phyloP scores from a whole-genome alignment of 2,797 vertebrate genomes.

The Bradypodion ventrale region DNA sequence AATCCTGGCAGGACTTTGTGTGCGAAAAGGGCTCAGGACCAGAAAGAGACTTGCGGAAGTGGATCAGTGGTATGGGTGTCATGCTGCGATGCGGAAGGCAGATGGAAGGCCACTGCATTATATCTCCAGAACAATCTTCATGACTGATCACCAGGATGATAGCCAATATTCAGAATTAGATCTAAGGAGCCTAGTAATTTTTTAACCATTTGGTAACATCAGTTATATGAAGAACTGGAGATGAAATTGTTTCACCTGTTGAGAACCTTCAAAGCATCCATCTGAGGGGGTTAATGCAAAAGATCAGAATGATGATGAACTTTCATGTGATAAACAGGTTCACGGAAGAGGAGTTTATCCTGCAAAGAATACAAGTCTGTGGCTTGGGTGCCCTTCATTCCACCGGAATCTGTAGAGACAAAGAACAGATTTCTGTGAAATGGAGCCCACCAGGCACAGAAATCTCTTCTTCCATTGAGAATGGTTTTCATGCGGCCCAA shows the following conservation, averaged over 20 bases:
- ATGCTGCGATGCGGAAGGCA: too few species aligned
- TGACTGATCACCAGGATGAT: too few species aligned
- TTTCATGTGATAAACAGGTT: too few species aligned
- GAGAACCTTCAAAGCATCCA: too few species aligned
- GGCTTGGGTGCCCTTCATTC: conserved; percentile 68
- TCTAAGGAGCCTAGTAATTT: background rate
- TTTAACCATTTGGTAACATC: background rate
- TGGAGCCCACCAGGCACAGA: conserved; percentile 59
- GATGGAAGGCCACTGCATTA: too few species aligned
- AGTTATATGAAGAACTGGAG: background rate
- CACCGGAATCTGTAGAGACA: conserved; percentile 61
- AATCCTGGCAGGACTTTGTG: too few species aligned
- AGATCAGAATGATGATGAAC: background rate
- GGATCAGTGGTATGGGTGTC: too few species aligned
- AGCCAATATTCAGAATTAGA: too few species aligned
- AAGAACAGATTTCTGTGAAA: conserved; percentile 65
- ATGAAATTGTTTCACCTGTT: background rate
- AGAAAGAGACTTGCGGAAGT: too few species aligned
- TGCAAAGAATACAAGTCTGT: background rate
- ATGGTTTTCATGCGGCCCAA: background rate
- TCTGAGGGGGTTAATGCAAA: too few species aligned
- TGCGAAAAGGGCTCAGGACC: too few species aligned
- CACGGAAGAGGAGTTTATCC: background rate
- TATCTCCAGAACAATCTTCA: too few species aligned
- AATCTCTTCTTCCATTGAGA: background rate